Evolutionary conservation across 2,888 invertebrate species (phyloP).

Genomic region (Idaea straminata): DNA sequence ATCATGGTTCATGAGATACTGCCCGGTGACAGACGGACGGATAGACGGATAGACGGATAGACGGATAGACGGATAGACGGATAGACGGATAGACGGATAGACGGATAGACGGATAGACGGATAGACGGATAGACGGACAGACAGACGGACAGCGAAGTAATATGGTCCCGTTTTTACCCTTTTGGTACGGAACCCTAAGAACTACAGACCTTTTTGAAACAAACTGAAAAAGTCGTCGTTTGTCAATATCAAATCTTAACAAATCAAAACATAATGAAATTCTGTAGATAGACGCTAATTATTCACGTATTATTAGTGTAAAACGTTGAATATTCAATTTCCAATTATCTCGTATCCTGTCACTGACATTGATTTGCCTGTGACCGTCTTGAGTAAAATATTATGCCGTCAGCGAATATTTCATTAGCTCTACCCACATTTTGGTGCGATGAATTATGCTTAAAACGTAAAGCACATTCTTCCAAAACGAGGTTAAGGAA

Average conservation of each 20-base stretch:
- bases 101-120: too few relatives aligned
- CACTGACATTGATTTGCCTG: not conserved
- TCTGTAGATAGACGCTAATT: not conserved
- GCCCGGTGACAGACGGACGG: too few relatives aligned
- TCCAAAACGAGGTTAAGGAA: too few relatives aligned
- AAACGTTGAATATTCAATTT: not conserved
- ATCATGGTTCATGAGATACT: too few relatives aligned
- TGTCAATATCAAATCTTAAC: not conserved
- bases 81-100: too few relatives aligned
- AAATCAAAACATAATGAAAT: not conserved
- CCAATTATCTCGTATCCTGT: slow-evolving; percentile 12
- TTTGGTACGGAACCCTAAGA: too few relatives aligned
- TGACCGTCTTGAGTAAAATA: slow-evolving; percentile 37
- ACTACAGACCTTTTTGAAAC: not conserved
- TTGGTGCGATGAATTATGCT: not conserved
- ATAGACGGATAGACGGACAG: too few relatives aligned
- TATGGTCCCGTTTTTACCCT: too few relatives aligned
- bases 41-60: too few relatives aligned
- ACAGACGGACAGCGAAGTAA: too few relatives aligned
- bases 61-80: too few relatives aligned
- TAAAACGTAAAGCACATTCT: not conserved
- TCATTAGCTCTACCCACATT: slow-evolving; percentile 36
- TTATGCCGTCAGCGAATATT: slow-evolving; percentile 52
- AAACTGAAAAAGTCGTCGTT: too few relatives aligned
- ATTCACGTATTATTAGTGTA: not conserved